Evolutionary conservation across 2,113 vertebrate species (phyloP), one percentile per base, ranked within the genome.

Genomic region (Phaethon lepturus): DNA sequence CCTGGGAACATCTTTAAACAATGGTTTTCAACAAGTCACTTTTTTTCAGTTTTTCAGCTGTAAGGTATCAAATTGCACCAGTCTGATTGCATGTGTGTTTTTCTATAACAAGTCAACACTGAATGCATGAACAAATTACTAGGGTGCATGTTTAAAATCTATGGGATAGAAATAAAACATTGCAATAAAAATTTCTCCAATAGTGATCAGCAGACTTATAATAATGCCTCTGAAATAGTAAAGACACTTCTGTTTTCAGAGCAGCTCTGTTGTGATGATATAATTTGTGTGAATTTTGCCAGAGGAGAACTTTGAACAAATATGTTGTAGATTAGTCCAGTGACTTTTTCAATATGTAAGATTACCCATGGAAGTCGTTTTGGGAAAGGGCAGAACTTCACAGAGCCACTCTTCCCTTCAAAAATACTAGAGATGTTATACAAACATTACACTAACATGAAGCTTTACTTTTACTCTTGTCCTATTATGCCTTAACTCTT

Each of bases 1-100:
- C 75, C 91, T 94, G 88, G 82, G 93, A 96, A 92, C 55, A 69
- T 93, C 85, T 94, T 94, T 95, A 90, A 94, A 96, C 92, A 93
- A 96, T 88, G 92, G 85, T 92, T 96, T 96, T 97, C 95, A 94
- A 86, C 95, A 88, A 93, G 81, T 94, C 38, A 26, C 35, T 81
- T 72, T 40, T 56, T 50, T 59, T 76, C 71, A 55, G 0, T 50
- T 83, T 92, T 97, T 97, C 94, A 86, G 90, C 88, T 93, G 59
- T 86, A 77, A 86, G 71, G 50, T 96, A 86, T 97, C 90, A 86
- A 67, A 86, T 95, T 93, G 71, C 96, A 86, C 7, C 44, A 88
- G 77, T 79, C 53, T 66, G 88, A 87, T 87, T 89, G 42, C 66
- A 83, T 92, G 42, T 56, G 84, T 92, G 49, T 96, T 97, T 97